Conservation (phyloP, 2,797 vertebrate genomes). For the Lophius americanus region DNA sequence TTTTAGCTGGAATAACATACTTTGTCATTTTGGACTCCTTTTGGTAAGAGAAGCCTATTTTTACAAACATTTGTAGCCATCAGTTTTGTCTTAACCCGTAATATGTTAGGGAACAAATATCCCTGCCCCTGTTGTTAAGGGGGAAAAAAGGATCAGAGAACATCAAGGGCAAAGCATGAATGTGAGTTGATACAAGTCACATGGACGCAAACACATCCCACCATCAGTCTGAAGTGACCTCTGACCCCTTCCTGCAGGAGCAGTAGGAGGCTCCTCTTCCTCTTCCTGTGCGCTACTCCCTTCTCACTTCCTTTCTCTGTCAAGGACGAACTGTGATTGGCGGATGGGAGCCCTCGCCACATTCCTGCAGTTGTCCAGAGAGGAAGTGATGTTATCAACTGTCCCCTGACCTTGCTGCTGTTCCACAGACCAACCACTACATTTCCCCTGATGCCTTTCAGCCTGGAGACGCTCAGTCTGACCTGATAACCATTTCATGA, state of each 20-base stretch:
- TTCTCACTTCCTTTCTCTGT: slow-evolving; percentile 12
- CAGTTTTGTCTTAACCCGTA: no score
- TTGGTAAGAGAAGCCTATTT: no score
- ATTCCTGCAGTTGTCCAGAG: slow-evolving; percentile 20
- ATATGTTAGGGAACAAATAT: no score
- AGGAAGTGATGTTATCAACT: slow-evolving; percentile 40
- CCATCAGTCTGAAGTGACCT: slow-evolving; percentile 5
- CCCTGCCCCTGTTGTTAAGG: no score
- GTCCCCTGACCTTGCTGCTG: slow-evolving; percentile 9
- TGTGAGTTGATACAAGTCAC: no score
- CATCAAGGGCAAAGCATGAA: background rate
- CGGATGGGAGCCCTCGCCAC: background rate
- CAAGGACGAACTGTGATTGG: slow-evolving; percentile 11
- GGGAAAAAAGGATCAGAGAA: no score
- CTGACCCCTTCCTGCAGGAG: slow-evolving; percentile 9
- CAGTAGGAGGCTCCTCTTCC: slow-evolving; percentile 38
- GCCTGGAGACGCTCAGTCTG: background rate
- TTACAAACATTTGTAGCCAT: no score
- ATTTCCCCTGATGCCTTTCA: slow-evolving; percentile 40
- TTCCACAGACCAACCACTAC: slow-evolving; percentile 8
- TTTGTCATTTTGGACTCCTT: no score
- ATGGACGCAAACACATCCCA: no score
- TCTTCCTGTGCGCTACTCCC: slow-evolving; percentile 35
- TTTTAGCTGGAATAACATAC: no score
- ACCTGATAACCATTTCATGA: no score